Percentiles rank a stretch among this genome's conserved stretches.
Evolutionary conservation across 2,113 vertebrate species (phyloP).

Genomic region (Neogobius melanostomus): DNA sequence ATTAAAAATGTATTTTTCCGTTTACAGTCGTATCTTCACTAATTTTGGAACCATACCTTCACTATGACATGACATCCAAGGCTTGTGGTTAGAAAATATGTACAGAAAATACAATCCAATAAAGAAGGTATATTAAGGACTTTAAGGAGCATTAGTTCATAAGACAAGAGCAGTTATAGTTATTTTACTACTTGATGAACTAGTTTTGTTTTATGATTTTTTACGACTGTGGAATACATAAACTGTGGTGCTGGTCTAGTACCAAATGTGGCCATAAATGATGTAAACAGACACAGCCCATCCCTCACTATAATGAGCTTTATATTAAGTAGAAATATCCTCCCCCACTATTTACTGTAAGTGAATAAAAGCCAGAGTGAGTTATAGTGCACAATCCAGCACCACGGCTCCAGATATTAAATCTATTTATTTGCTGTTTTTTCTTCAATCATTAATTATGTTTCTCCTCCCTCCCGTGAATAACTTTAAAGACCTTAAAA

Average conservation of each 20-base stretch:
- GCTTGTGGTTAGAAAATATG: no score
- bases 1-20: no score
- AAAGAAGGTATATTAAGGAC: neutral
- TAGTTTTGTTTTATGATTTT: conserved; percentile 1
- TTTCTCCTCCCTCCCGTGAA: conserved; percentile 27
- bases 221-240: neutral
- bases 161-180: neutral
- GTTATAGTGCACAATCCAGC: conserved; percentile 6
- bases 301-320: conserved; percentile 14
- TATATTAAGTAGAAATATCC: conserved; percentile 17
- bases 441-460: conserved; percentile 32
- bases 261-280: conserved; percentile 18
- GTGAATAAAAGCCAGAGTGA: conserved; percentile 11
- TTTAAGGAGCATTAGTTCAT: neutral
- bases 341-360: conserved; percentile 26
- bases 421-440: conserved; percentile 41
- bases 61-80: neutral
- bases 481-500: conserved; percentile 27
- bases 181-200: conserved; percentile 1
- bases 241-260: neutral
- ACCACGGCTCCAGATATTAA: conserved; percentile 31
- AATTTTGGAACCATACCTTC: neutral
- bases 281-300: conserved; percentile 9
- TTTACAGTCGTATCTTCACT: no score
- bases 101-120: neutral